Evolutionary conservation across 2,888 invertebrate genomes (phyloP), one percentile per base, ranked within the genome.

Genomic region (Boloria euphrosyne): DNA sequence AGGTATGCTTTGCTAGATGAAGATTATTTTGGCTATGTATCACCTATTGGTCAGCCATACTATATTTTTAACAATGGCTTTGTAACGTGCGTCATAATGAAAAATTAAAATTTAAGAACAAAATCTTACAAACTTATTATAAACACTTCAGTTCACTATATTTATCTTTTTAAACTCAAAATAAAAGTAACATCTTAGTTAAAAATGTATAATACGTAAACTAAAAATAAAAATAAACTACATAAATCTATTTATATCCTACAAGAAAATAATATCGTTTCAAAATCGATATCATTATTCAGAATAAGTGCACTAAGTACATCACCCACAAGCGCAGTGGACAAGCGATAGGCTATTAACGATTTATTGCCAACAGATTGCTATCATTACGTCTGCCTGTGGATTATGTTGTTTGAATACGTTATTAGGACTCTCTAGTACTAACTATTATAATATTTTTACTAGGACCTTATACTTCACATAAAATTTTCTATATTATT

Each of bases 361-460:
- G 84, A 89, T 90, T 90, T 90, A 90, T 89, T 78, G 86, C 85
- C 78, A 78, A 79, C 80, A 86, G 89, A 90, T 90, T 85, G 87
- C 89, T 89, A 90, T 90, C 87, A 89, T 89, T 90, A 88, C 80
- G 77, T 76, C 73, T 78, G 73, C 73, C 72, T 74, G 75, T 79
- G 80, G 85, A 89, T 89, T 87, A 89, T 88, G 88, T 87, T 90
- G 89, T 90, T 89, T 89, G 86, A 89, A 88, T 88, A 83, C 82
- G 82, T 86, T 87, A 90, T 85, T 86, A 86, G 81, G 78, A 77
- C 71, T 27, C 38, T 17, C 65, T 62, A 58, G 38, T 31, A 55
- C 17, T 51, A 51, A 43, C 53, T 6, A 57, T 52, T 47, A 13
- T 47, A 52, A 53, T 52, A 52, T 58, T 13, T 31, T 31, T 10